phyloP scores from a whole-genome alignment of 2,888 invertebrate species.

The Drosophila anomalata region DNA sequence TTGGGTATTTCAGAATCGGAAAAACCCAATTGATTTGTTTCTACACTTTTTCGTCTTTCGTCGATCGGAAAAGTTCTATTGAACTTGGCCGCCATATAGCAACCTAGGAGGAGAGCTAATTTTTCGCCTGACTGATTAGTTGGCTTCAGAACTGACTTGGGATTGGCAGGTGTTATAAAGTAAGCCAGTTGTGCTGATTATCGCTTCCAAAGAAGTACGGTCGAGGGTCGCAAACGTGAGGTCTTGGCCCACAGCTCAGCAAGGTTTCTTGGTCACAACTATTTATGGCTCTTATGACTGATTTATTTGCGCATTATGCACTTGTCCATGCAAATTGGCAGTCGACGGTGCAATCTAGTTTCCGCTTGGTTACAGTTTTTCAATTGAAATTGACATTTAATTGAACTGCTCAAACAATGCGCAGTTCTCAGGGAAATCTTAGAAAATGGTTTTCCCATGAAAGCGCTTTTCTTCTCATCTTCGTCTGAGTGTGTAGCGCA shows the following conservation, averaged over 20 bases:
- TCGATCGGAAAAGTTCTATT: conserved; percentile 53
- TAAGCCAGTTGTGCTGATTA: background rate
- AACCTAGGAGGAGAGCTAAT: background rate
- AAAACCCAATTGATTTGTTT: background rate
- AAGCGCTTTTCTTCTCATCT: conserved; percentile 13
- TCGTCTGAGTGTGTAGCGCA: conserved; percentile 2
- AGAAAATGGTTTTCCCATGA: conserved; percentile 42
- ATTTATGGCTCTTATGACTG: conserved; percentile 28
- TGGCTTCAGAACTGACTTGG: conserved; percentile 2
- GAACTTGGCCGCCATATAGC: conserved; percentile 55
- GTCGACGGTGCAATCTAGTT: conserved; percentile 27
- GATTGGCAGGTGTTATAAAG: conserved; percentile 27
- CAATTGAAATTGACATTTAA: conserved; percentile 54
- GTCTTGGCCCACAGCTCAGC: conserved; percentile 24
- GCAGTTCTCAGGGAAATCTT: conserved; percentile 22
- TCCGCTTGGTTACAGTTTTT: conserved; percentile 42
- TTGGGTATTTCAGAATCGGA: conserved; percentile 29
- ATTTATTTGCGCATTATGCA: conserved; percentile 32
- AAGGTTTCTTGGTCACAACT: conserved; percentile 30
- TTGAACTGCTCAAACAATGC: conserved; percentile 35
- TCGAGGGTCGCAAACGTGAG: conserved; percentile 12
- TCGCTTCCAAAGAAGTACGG: conserved; percentile 5
- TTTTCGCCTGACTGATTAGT: conserved; percentile 8
- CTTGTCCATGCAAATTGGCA: conserved; percentile 39
- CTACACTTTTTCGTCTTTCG: background rate